A percentile compares a stretch with the other conserved stretches of the same genome.
phyloP scores from a whole-genome alignment of 2,113 vertebrate species.

The Rhea americana region DNA sequence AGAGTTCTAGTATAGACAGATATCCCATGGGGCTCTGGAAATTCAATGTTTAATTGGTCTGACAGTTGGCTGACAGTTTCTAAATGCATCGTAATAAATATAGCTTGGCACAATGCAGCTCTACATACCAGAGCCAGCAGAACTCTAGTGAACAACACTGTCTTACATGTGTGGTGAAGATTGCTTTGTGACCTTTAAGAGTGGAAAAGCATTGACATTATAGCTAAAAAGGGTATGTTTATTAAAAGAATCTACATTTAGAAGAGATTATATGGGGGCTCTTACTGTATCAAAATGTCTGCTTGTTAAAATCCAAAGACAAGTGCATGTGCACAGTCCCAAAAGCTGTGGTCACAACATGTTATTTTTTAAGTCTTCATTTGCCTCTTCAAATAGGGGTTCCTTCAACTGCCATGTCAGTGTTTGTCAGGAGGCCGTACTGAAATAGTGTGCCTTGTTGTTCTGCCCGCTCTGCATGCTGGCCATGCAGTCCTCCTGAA shows the following conservation, averaged over 20 bases:
- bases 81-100: neutral
- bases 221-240: neutral
- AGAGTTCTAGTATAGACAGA: neutral
- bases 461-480: neutral
- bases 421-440: neutral
- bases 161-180: neutral
- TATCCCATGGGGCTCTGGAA: constrained; percentile 1
- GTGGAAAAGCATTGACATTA: neutral
- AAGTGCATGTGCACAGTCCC: neutral
- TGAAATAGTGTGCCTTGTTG: neutral
- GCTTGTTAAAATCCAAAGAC: neutral
- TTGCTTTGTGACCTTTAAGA: neutral
- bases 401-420: neutral
- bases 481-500: neutral
- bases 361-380: neutral
- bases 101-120: neutral
- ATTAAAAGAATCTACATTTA: neutral
- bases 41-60: constrained; percentile 4
- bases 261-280: neutral
- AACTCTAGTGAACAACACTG: neutral
- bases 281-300: neutral
- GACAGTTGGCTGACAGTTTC: constrained; percentile 1
- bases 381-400: neutral
- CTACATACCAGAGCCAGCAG: neutral
- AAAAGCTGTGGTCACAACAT: neutral